Base-by-base conservation (phyloP, 2,888 invertebrate genomes). In the Ferdinandea cuprea region DNA sequence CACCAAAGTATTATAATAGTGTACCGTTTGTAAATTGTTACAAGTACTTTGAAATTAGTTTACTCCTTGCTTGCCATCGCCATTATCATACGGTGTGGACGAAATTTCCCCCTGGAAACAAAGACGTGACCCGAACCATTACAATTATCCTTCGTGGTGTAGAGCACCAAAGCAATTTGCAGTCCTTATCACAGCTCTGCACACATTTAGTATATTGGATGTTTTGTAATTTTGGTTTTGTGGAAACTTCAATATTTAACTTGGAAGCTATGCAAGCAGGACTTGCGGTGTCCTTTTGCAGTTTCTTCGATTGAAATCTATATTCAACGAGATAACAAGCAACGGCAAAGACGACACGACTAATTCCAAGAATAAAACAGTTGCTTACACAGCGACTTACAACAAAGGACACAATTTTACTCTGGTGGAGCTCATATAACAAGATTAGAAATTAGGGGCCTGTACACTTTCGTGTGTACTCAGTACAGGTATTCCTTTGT, bases 11-110 rank as follows among this genome's bases (percentile, higher is more conserved):
- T 5, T 30, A 13, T 6, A 17, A 25, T 15, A 6, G 11, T 6
- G 28, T 17, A 6, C 25, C 5, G 4, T 25, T 25, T 13, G 21
- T 0, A 11, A 17, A 30, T 30, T 21, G n/a, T 3, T 48, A 17
- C 30, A 50, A 48, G 48, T 37, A 48, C 48, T 65, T 65, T 58
- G 8, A 40, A 73, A 65, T 48, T 56, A 74, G 73, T 74, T 74
- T 65, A 40, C 56, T 65, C 40, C 44, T n/a, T 25, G 25, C 25
- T 5, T 25, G 25, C 25, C 25, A 25, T n/a, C n/a, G 9, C 44
- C 35, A 73, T 56, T 56, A 58, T 28, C 58, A 58, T 48, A 69
- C 58, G 48, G 48, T 19, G 37, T 19, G 32, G 5, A 13, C 42
- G 35, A 21, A 37, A 17, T 35, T 30, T n/a, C n/a, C n/a, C n/a